These are phyloP conservation scores for Toxostoma redivivum DNA, from an alignment of 2,113 vertebrate species.

Conservation along the genomic window DNA sequence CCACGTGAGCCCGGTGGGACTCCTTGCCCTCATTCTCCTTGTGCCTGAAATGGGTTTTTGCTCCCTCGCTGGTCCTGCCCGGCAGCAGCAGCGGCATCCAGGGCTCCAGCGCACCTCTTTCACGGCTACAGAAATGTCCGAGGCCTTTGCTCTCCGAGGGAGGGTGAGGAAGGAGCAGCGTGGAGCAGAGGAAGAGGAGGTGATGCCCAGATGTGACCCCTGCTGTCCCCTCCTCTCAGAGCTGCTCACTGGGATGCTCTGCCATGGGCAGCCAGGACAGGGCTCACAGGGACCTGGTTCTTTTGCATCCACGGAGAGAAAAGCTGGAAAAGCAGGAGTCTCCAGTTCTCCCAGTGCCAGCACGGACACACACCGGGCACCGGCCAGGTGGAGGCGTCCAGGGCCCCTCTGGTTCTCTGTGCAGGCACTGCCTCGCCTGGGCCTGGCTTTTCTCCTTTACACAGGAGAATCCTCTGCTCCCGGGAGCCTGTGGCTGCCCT, in stretches of 20 bases:
- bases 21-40: constrained; percentile 64
- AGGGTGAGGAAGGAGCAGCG: neutral
- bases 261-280: fast-evolving
- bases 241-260: neutral
- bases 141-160: fast-evolving
- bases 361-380: fast-evolving
- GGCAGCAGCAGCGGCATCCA: neutral
- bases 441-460: fast-evolving
- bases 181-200: neutral
- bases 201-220: neutral
- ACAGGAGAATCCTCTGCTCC: fast-evolving
- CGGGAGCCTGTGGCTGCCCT: fast-evolving
- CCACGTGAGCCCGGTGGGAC: constrained; percentile 66
- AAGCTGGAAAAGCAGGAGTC: neutral
- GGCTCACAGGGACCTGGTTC: neutral
- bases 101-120: neutral
- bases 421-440: neutral
- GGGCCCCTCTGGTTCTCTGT: fast-evolving
- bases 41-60: constrained; percentile 19
- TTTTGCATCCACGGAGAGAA: neutral
- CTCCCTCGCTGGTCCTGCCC: neutral
- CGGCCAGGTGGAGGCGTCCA: fast-evolving
- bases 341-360: fast-evolving
- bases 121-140: fast-evolving
- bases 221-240: fast-evolving